Evolutionary conservation across 2,888 invertebrate species (phyloP), one percentile per base, ranked within the genome.

Genomic region (Molanna angustata): DNA sequence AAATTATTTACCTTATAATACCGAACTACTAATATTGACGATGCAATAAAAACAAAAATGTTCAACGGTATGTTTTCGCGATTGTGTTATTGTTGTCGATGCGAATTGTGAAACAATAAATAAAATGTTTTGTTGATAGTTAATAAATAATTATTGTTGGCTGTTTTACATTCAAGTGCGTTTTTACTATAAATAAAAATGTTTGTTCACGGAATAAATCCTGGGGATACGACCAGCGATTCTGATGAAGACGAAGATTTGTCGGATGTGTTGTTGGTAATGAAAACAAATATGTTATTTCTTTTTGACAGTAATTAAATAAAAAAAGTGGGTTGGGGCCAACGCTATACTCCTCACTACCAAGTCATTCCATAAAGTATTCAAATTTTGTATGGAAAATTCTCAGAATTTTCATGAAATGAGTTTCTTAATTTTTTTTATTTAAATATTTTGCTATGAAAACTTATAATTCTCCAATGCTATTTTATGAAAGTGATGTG

Each of bases 241-340:
- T 80, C 79, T 43, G 80, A 81, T 61, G 81, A 80, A 66, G 80
- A 80, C 69, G 71, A 76, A 33, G 71, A 73, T 72, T 76, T 76
- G 61, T 73, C 76, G 46, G 67, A 76, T 74, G 75, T 76, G 63
- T 51, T 58, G 3, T n/a, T 37, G 37, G 41, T 41, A 41, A 6
- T 19, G 14, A 6, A 16, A 39, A n/a, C n/a, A n/a, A n/a, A n/a
- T n/a, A n/a, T n/a, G n/a, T n/a, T n/a, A n/a, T n/a, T n/a, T n/a
- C n/a, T n/a, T n/a, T n/a, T n/a, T n/a, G n/a, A n/a, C n/a, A n/a
- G n/a, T n/a, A n/a, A n/a, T n/a, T n/a, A n/a, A n/a, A n/a, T n/a
- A n/a, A n/a, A n/a, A n/a, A n/a, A n/a, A n/a, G n/a, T n/a, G n/a
- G n/a, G n/a, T n/a, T n/a, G n/a, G n/a, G n/a, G n/a, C n/a, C n/a